Conservation (phyloP, 2,113 vertebrate genomes). For the Bagarius yarrelli region DNA sequence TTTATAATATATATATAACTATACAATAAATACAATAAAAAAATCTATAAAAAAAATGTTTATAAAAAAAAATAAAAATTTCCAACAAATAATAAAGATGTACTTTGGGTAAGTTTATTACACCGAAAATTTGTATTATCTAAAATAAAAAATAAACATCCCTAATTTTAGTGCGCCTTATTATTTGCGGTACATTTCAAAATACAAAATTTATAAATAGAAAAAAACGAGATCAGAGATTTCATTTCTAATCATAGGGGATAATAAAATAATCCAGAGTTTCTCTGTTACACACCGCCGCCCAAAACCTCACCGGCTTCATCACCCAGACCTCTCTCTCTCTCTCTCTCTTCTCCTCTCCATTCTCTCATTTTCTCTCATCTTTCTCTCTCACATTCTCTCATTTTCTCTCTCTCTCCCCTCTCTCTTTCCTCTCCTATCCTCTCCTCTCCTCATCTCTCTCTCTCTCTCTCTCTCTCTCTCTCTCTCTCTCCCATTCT, state of each 20-base stretch:
- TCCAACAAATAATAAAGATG: too few relatives aligned
- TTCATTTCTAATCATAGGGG: neutral
- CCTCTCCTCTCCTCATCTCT: too few relatives aligned
- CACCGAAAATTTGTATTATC: too few relatives aligned
- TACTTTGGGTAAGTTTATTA: too few relatives aligned
- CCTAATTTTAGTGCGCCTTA: neutral
- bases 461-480: too few relatives aligned
- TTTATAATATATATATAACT: too few relatives aligned
- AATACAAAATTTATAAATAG: neutral
- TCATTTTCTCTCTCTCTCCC: neutral
- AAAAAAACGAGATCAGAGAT: neutral
- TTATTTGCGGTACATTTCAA: neutral
- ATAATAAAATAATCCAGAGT: neutral
- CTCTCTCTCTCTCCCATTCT: too few relatives aligned
- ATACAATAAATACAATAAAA: too few relatives aligned
- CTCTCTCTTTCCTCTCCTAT: neutral
- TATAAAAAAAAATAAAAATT: too few relatives aligned
- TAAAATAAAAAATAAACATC: neutral
- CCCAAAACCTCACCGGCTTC: neutral
- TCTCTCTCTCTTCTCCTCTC: neutral
- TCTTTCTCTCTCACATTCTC: too few relatives aligned
- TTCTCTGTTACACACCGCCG: slow-evolving; percentile 23
- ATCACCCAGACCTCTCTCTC: neutral
- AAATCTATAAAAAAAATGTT: too few relatives aligned
- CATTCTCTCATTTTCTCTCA: neutral